Evolutionary conservation across 1,140 invertebrate genomes (phyloP).

Genomic region (Neodiprion virginianus): DNA sequence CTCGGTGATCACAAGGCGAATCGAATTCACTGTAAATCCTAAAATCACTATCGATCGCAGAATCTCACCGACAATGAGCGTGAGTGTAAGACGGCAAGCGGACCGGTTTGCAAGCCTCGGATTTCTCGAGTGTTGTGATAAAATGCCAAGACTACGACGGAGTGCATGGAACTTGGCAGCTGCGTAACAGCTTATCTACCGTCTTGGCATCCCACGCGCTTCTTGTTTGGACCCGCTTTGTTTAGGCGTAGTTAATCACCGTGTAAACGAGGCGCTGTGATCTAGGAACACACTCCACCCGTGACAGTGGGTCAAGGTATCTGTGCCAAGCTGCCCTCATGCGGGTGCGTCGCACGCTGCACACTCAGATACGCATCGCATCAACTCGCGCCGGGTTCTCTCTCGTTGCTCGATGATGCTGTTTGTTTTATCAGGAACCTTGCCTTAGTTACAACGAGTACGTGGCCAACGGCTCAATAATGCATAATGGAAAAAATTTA

Average conservation of each 20-base stretch:
- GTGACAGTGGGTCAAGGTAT: constrained; percentile 59
- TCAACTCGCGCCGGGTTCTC: constrained; percentile 21
- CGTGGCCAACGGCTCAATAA: constrained; percentile 25
- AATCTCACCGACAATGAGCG: too few species aligned
- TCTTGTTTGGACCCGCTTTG: neutral
- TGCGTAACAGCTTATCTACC: too few species aligned
- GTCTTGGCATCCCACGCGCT: neutral
- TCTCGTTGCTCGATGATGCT: constrained; percentile 19
- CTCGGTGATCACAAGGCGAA: too few species aligned
- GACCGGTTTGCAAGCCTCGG: too few species aligned
- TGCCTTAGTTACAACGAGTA: constrained; percentile 41
- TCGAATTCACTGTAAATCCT: too few species aligned
- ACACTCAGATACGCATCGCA: constrained; percentile 39
- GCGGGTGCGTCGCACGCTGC: constrained; percentile 46
- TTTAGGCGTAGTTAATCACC: neutral
- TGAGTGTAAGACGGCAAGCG: too few species aligned
- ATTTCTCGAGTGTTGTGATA: neutral
- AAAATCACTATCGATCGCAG: too few species aligned
- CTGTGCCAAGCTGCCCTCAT: constrained; percentile 58
- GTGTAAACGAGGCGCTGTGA: neutral
- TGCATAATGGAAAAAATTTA: neutral
- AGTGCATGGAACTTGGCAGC: neutral
- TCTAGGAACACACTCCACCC: constrained; percentile 23
- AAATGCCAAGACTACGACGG: neutral
- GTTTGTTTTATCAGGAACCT: constrained; percentile 45